phyloP scores from a whole-genome alignment of 2,797 vertebrate species.

The Trachurus trachurus region DNA sequence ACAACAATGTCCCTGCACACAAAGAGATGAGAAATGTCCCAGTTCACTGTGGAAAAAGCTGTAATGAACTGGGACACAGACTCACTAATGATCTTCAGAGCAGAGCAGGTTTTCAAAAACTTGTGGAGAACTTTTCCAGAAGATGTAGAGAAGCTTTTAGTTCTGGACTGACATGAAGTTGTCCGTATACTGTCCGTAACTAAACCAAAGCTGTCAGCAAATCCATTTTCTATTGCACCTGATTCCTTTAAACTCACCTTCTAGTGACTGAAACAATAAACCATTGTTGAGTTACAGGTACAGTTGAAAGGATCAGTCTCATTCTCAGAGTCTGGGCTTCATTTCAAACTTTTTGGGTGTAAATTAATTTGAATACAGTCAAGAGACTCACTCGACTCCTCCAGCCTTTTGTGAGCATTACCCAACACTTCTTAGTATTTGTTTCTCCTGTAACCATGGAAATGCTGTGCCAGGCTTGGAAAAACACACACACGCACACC shows the following conservation, averaged over 20 bases:
- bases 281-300: slow-evolving; percentile 24
- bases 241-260: slow-evolving; percentile 2
- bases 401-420: slow-evolving; percentile 33
- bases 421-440: slow-evolving; percentile 57
- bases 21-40: no score
- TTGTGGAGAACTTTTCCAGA: no score
- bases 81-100: no score
- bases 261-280: slow-evolving; percentile 36
- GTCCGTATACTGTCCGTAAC: no score
- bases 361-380: slow-evolving; percentile 52
- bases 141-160: no score
- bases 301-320: slow-evolving; percentile 5
- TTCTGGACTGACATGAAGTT: no score
- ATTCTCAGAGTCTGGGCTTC: neutral
- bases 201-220: neutral
- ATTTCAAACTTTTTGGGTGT: slow-evolving; percentile 21
- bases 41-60: no score
- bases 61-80: no score
- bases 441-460: slow-evolving; percentile 67
- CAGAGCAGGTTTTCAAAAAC: no score
- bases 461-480: slow-evolving; percentile 48
- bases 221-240: slow-evolving; percentile 1
- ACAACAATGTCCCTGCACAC: no score
- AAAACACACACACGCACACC: slow-evolving; percentile 22
- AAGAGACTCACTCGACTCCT: slow-evolving; percentile 31